Evolutionary conservation across 1,140 invertebrate species (phyloP), one percentile per base, ranked within the genome.

Genomic region (Gryon sp.): DNA sequence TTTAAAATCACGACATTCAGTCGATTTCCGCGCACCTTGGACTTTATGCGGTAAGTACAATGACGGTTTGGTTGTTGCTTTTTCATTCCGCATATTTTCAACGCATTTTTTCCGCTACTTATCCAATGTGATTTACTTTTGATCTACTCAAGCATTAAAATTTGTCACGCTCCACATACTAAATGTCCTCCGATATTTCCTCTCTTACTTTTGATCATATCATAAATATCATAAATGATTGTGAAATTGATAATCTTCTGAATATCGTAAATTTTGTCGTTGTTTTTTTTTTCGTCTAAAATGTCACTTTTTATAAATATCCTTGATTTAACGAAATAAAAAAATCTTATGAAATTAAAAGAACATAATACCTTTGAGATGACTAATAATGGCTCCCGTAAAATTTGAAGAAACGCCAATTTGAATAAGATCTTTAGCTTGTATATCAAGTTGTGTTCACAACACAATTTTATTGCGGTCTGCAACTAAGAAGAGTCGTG

Each of bases 381-480:
- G 18, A 48, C 9, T 40, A 62, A 48, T 45, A 45, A 62, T 19
- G 26, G 4, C 19, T 2, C 3, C 24, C 4, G 32, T 57, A 50
- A 50, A 34, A 30, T 52, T 45, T 18, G 18, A 12, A 18, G 15
- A 11, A 26, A 30, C 32, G 12, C 1, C 70, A 70, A 84, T 84
- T 69, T 62, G 26, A 79, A 72, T 82, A 79, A 57, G 78, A 80
- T 65, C 24, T 55, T 16, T 2, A 50, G 53, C 65, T 66, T 48
- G 55, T 60, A 70, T 36, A 60, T 60, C 63, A 60, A 60, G 7
- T 63, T 63, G 46, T 55, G 30, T 74, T 52, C 15, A 45, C 45
- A 53, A 68, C 32, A 79, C 48, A 78, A 84, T 73, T 81, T 85
- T 80, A 80, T 72, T 81, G 81, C 78, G 57, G 74, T 68, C 74